A percentile compares a stretch with the other conserved stretches of the same genome.
phyloP scores from a whole-genome alignment of 2,113 vertebrate genomes.

The Trogon melanurus region DNA sequence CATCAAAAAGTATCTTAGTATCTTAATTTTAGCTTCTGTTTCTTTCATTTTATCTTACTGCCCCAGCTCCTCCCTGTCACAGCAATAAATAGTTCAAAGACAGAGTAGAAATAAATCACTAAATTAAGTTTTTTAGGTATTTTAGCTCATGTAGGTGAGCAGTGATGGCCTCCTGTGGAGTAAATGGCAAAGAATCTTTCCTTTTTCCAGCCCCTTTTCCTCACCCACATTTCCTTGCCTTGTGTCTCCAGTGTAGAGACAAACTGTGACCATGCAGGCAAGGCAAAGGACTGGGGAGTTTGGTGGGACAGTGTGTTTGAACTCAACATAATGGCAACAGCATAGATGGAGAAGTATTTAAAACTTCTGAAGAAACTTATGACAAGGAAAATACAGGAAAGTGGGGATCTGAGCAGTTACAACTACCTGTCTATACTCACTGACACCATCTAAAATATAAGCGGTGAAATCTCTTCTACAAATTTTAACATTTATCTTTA shows the following conservation, averaged over 20 bases:
- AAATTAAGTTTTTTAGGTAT: background rate
- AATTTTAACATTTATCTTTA: background rate
- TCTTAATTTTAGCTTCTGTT: background rate
- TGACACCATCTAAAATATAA: background rate
- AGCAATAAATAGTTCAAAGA: background rate
- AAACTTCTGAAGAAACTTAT: background rate
- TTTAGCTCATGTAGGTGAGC: background rate
- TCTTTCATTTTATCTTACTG: background rate
- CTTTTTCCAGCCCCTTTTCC: background rate
- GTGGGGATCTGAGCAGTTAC: background rate
- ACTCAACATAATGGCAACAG: background rate
- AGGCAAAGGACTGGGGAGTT: background rate
- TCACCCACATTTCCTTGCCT: background rate
- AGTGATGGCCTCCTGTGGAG: background rate
- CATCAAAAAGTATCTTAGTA: background rate
- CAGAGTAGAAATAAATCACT: background rate
- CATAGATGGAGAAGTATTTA: background rate
- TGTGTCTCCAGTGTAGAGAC: background rate
- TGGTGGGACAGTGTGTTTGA: background rate
- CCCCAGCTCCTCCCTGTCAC: background rate
- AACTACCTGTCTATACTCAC: background rate
- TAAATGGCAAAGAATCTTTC: background rate
- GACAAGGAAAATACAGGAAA: background rate
- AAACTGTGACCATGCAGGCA: background rate
- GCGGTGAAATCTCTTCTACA: background rate